A percentile compares a stretch with the other conserved stretches of the same genome.
Conservation (phyloP, 1,140 invertebrate species). For the Acromyrmex heyeri region DNA sequence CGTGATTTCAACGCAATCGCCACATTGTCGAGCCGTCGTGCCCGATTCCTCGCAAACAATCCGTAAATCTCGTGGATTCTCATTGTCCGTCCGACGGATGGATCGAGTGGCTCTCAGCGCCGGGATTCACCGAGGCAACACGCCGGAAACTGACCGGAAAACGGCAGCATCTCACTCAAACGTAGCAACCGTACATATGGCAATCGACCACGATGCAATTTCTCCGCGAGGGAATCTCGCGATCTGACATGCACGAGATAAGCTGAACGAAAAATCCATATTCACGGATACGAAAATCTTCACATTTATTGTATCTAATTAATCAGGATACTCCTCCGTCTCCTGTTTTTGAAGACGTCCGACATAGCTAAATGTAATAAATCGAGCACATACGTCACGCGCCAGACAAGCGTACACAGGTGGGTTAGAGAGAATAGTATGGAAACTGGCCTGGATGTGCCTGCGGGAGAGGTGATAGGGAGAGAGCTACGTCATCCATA, state of each 20-base stretch:
- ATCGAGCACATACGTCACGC: not conserved
- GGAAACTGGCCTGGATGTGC: constrained; percentile 36
- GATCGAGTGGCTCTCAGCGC: constrained; percentile 12
- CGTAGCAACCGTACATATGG: not conserved
- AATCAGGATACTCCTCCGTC: constrained; percentile 45
- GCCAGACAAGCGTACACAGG: constrained; percentile 22
- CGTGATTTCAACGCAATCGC: constrained; percentile 44
- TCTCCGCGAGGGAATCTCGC: not conserved
- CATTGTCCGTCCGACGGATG: constrained; percentile 20
- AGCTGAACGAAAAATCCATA: constrained; percentile 74
- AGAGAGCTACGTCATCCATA: constrained; percentile 44
- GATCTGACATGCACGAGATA: constrained; percentile 35
- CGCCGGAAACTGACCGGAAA: constrained; percentile 22
- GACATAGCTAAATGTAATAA: constrained; percentile 11
- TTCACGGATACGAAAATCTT: constrained; percentile 66
- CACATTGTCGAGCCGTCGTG: constrained; percentile 3
- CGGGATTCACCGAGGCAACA: constrained; percentile 50
- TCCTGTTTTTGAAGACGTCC: constrained; percentile 67
- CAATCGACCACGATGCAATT: not conserved
- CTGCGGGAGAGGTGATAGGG: constrained; percentile 1
- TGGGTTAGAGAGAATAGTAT: constrained; percentile 45
- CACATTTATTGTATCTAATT: constrained; percentile 67
- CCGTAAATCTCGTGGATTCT: constrained; percentile 46
- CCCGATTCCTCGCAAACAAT: constrained; percentile 53
- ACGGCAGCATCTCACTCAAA: constrained; percentile 13